These are phyloP conservation scores for Mantis religiosa DNA, from an alignment of 2,888 invertebrate genomes.

Conservation along the genomic window DNA sequence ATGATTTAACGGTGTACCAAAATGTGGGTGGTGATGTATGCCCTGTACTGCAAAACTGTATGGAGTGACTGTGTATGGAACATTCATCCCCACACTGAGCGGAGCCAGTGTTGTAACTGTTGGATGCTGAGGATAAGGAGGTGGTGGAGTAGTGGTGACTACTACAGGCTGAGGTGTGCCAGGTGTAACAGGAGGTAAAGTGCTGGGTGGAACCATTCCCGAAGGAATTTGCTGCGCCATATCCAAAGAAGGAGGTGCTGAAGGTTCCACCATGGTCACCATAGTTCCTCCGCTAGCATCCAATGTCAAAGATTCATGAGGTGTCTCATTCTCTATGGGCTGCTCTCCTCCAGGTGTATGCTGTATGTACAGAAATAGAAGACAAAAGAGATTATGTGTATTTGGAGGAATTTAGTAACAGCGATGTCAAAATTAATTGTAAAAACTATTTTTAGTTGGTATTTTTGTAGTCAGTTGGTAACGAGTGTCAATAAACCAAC, in stretches of 20 bases:
- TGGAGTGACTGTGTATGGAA: constrained; percentile 56
- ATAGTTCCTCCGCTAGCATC: constrained; percentile 55
- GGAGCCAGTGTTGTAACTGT: constrained; percentile 57
- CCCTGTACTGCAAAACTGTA: constrained; percentile 59
- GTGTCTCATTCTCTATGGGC: constrained; percentile 54
- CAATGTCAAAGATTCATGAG: constrained; percentile 54
- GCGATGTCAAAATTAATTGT: no score
- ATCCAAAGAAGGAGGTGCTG: constrained; percentile 43
- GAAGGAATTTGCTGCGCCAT: constrained; percentile 34
- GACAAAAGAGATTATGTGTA: no score
- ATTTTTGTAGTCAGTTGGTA: no score
- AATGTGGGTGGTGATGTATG: constrained; percentile 48
- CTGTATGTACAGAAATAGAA: constrained; percentile 28
- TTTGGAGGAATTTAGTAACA: no score
- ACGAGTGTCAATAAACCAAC: no score
- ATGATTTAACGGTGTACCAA: constrained; percentile 45
- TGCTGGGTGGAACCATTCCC: constrained; percentile 3
- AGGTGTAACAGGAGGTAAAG: not conserved
- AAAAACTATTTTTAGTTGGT: no score
- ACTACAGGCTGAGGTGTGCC: constrained; percentile 42
- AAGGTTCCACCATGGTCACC: constrained; percentile 49
- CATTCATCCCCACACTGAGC: constrained; percentile 47
- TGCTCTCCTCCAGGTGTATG: constrained; percentile 63
- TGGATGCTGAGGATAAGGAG: constrained; percentile 44
- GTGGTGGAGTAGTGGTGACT: constrained; percentile 52